phyloP scores from a whole-genome alignment of 2,888 invertebrate genomes.

The Pammene aurita region DNA sequence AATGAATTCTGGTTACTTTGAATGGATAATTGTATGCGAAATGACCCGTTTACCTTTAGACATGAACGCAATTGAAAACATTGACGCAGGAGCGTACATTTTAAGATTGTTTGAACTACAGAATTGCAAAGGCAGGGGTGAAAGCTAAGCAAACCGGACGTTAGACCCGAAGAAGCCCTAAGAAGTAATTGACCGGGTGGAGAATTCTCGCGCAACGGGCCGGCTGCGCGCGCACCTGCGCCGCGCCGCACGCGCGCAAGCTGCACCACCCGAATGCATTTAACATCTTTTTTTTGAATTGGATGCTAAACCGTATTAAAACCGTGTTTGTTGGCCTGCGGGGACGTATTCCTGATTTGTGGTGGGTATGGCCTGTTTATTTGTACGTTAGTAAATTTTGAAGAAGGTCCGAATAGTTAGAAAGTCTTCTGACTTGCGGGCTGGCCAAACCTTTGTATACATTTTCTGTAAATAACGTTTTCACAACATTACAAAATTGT shows the following conservation, averaged over 20 bases:
- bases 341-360: slow-evolving; percentile 28
- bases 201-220: slow-evolving; percentile 66
- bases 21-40: too few species aligned
- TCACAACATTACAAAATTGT: too few species aligned
- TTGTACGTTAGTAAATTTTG: background rate
- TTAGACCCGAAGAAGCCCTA: slow-evolving; percentile 54
- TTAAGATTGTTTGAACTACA: background rate
- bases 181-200: slow-evolving; percentile 67
- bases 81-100: background rate
- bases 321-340: slow-evolving; percentile 22
- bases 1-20: too few species aligned
- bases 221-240: slow-evolving; percentile 77
- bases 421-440: too few species aligned
- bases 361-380: background rate
- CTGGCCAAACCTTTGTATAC: too few species aligned
- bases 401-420: background rate
- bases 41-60: too few species aligned
- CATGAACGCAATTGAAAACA: too few species aligned
- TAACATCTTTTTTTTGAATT: slow-evolving; percentile 43
- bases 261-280: slow-evolving; percentile 50
- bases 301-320: slow-evolving; percentile 26
- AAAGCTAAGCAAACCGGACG: slow-evolving; percentile 32
- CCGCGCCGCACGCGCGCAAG: slow-evolving; percentile 54
- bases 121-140: slow-evolving; percentile 30
- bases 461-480: too few species aligned